Conservation (phyloP, 2,113 vertebrate species). For the Tor tambroides region DNA sequence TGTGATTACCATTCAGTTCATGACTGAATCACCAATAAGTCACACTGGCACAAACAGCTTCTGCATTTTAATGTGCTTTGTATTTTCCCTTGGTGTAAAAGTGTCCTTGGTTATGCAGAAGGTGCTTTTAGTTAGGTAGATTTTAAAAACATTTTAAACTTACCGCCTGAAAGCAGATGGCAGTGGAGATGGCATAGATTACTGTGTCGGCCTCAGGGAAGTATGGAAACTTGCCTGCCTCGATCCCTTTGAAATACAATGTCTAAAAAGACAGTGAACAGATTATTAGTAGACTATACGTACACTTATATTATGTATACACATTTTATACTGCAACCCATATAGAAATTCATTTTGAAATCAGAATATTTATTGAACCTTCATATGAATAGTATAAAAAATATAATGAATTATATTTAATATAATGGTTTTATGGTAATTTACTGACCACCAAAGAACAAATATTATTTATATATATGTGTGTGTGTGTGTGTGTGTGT, state of each 20-base stretch:
- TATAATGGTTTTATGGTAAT: not conserved
- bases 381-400: not conserved
- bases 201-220: conserved; percentile 94
- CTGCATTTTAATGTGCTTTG: not conserved
- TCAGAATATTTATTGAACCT: not conserved
- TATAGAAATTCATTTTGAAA: not conserved
- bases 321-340: not conserved
- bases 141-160: conserved; percentile 66
- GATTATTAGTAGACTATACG: not conserved
- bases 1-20: conserved; percentile 1
- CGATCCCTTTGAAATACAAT: conserved; percentile 98
- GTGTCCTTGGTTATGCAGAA: conserved; percentile 1
- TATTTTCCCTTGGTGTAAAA: not conserved
- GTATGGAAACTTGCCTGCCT: conserved; percentile 93
- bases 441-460: not conserved
- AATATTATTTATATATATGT: no score
- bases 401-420: not conserved
- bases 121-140: not conserved
- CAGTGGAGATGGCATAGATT: conserved; percentile 94
- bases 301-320: not conserved
- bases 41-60: not conserved
- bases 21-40: not conserved
- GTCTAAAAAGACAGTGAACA: conserved; percentile 74
- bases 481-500: no score
- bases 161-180: conserved; percentile 98